Conservation (phyloP, 2,888 invertebrate species). For the Carabus problematicus region DNA sequence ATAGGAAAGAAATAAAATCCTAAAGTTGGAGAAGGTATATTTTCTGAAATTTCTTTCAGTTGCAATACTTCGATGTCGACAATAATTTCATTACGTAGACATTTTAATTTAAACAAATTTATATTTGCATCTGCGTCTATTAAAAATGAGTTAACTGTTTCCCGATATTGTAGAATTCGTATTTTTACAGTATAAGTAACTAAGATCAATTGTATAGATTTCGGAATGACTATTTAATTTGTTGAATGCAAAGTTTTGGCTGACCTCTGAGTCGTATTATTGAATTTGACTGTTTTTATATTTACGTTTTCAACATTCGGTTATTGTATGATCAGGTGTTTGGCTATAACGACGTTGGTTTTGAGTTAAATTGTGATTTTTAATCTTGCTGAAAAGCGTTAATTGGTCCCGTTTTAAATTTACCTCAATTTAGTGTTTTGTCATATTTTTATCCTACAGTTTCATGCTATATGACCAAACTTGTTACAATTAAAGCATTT, state of each 20-base stretch:
- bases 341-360: constrained; percentile 25
- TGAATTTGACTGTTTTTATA: neutral
- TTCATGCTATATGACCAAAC: constrained; percentile 14
- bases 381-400: neutral
- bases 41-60: constrained; percentile 28
- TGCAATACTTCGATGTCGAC: constrained; percentile 30
- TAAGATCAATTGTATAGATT: constrained; percentile 15
- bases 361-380: neutral
- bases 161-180: neutral
- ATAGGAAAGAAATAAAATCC: constrained; percentile 26
- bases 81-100: constrained; percentile 16
- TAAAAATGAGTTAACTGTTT: constrained; percentile 10
- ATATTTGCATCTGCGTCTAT: constrained; percentile 28
- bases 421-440: neutral
- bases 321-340: constrained; percentile 20
- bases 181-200: no score
- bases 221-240: constrained; percentile 32
- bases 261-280: constrained; percentile 12
- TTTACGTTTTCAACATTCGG: constrained; percentile 22
- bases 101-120: constrained; percentile 31
- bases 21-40: constrained; percentile 22
- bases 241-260: constrained; percentile 1
- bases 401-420: constrained; percentile 5
- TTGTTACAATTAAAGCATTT: constrained; percentile 33
- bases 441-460: constrained; percentile 15